phyloP scores from a whole-genome alignment of 2,888 invertebrate genomes.

The Thalpophila matura region DNA sequence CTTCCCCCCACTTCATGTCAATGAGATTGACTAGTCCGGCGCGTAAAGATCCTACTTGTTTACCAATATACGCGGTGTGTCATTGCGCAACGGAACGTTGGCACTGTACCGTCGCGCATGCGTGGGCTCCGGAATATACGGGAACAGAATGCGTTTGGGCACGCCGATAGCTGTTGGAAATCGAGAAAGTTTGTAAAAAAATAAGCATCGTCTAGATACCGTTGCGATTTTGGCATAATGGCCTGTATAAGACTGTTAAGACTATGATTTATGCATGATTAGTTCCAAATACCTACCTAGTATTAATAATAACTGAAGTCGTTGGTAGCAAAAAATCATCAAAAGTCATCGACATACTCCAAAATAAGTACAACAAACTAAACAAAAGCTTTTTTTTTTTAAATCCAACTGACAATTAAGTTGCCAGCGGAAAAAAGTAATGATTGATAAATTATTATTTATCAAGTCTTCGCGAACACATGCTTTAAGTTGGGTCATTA shows the following conservation, averaged over 20 bases:
- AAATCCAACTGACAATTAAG: slow-evolving; percentile 26
- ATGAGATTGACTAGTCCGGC: slow-evolving; percentile 38
- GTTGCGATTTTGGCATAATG: neutral
- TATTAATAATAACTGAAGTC: too few relatives aligned
- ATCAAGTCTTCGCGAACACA: slow-evolving; percentile 35
- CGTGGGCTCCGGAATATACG: slow-evolving; percentile 49
- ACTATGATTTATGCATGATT: too few relatives aligned
- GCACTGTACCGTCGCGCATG: slow-evolving; percentile 57
- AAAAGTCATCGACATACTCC: slow-evolving; percentile 11
- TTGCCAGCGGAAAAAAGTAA: slow-evolving; percentile 16
- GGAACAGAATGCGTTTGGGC: slow-evolving; percentile 23
- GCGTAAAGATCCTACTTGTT: slow-evolving; percentile 60
- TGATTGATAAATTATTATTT: slow-evolving; percentile 51
- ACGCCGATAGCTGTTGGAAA: slow-evolving; percentile 6
- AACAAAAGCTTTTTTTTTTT: neutral
- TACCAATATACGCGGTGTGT: slow-evolving; percentile 60
- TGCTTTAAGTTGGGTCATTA: slow-evolving; percentile 39
- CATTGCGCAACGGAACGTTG: slow-evolving; percentile 65
- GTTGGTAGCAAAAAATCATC: neutral
- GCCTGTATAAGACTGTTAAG: neutral
- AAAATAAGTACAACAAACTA: neutral
- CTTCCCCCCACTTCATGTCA: slow-evolving; percentile 27
- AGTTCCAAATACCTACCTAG: neutral
- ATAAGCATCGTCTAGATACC: too few relatives aligned
- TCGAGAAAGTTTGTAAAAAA: neutral